Conservation (phyloP, 2,797 vertebrate genomes). For the Botia almorhae region DNA sequence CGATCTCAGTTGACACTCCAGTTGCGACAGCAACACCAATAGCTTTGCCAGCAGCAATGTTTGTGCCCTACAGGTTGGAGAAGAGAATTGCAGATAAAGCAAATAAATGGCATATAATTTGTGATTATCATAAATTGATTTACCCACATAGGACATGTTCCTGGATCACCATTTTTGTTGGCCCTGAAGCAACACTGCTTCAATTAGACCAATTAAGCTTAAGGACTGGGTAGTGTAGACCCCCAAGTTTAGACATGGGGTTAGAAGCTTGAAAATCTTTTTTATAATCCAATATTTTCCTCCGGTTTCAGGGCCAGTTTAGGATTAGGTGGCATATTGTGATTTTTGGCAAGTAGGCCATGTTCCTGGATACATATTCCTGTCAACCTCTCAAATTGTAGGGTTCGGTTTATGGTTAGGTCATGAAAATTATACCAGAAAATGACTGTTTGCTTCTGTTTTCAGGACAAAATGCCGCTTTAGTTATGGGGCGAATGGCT, state of each 20-base stretch:
- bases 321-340: not conserved
- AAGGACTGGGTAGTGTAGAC: not conserved
- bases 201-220: not conserved
- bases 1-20: constrained; percentile 90
- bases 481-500: no score
- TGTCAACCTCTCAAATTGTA: not conserved
- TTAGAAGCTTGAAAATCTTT: not conserved
- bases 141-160: not conserved
- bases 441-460: not conserved
- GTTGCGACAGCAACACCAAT: constrained; percentile 87
- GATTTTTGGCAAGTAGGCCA: not conserved
- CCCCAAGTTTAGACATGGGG: not conserved
- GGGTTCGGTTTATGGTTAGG: not conserved
- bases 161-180: not conserved
- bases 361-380: not conserved
- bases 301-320: not conserved
- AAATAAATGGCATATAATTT: not conserved
- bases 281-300: not conserved
- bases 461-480: not conserved
- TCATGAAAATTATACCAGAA: not conserved
- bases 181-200: not conserved
- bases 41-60: constrained; percentile 92
- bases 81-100: not conserved
- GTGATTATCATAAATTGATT: not conserved
- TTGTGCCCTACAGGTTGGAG: constrained; percentile 83